Base-by-base conservation (phyloP, 2,797 vertebrate species). In the Cossypha polioptera region DNA sequence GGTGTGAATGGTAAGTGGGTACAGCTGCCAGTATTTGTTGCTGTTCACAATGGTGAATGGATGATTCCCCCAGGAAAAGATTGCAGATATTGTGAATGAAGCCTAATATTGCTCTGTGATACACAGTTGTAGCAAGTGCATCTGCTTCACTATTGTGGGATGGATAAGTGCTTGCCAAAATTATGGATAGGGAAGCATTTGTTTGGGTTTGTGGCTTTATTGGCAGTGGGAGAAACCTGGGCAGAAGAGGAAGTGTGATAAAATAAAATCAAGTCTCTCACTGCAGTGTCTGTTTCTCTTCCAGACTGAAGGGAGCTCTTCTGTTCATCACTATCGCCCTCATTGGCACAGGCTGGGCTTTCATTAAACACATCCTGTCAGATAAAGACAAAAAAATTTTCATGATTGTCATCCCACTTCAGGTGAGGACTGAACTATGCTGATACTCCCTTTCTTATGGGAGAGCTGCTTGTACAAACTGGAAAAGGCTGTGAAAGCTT, bases 381-480 rank as follows among this genome's bases (percentile, higher is more conserved):
- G 98, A 99, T 85, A 99, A 99, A 94, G 98, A 99, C 96, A 99
- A 99, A 93, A 99, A 98, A 96, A 98, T 99, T 77, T 99, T 99
- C 96, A 98, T 99, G 98, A 98, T 99, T 11, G 98, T 99, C 90
- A 99, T 99, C 89, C 98, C 98, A 0, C 98, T 99, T 45, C 98
- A 99, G 98, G 98, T 99, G 93, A 95, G 90, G 58, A 65, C 38
- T 16, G 43, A 65, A 24, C 11, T 38, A 5, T 45, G 53, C 65
- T n/a, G 28, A 3, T 75, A 7, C 16, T 80, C 59, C 13, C 6
- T 69, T 2, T 71, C 12, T 57, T 79, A 24, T 48, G 67, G 36
- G 43, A 82, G 55, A 65, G 22, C 48, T 69, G 36, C 36, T 90
- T 38, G 20, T 84, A 50, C 31, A 65, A 67, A n/a, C 36, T 65